Evolutionary conservation across 2,888 invertebrate species (phyloP), one percentile per base, ranked within the genome.

Genomic region (Tachystola acroxantha): DNA sequence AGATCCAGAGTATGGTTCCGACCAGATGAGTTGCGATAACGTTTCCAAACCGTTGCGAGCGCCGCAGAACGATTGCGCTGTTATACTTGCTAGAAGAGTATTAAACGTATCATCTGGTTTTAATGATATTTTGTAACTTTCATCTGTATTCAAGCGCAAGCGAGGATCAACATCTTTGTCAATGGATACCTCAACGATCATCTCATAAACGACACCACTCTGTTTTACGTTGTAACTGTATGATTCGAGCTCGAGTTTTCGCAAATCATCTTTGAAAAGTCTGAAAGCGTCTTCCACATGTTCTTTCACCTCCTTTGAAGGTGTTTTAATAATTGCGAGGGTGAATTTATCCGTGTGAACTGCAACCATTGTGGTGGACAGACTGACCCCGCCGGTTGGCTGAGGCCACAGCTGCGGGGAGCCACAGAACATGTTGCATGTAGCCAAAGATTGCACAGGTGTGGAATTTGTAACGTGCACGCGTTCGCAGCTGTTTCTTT

Each of bases 341-440:
- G 77, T 69, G 39, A 92, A 71, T 34, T 84, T 82, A 37, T 88
- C 74, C 10, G 89, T 77, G 36, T 84, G 75, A 45, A 92, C 90
- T 14, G 89, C 88, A 10, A 90, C 81, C 11, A 91, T 91, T 35
- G 89, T 89, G 11, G 89, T 89, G 46, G 91, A 91, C 13, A 94
- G 86, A 42, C 89, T 85, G 16, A 92, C 89, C 38, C 90, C 90
- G 0, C 92, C 91, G 1, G 93, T 93, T 34, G 95, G 94, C 68
- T 91, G 91, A 11, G 95, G 95, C 95, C 94, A 95, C 6, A 40
- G 87, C 50, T 93, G 91, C 14, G 89, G 88, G 37, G 90, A 88
- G 16, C 93, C 93, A 71, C 95, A 95, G n/a, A 93, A 86, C 89
- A 94, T 94, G 56, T 92, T 91, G 77, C 95, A 95, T 4, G 93